phyloP scores from a whole-genome alignment of 2,113 vertebrate genomes.

The Seriola rivoliana region DNA sequence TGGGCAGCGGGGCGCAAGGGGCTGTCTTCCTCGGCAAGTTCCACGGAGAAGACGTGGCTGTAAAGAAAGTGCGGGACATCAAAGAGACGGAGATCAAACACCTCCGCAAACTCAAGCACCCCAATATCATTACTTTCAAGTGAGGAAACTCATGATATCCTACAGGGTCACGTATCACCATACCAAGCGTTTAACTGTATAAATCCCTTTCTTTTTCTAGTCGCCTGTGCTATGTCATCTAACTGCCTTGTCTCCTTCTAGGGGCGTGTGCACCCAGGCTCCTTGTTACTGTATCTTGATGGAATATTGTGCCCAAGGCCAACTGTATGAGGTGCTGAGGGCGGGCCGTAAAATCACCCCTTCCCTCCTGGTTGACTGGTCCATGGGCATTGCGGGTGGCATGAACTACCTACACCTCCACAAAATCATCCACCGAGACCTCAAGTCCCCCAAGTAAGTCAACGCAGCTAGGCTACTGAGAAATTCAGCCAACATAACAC shows the following conservation, averaged over 20 bases:
- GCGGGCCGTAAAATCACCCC: conserved; percentile 96
- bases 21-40: conserved; percentile 95
- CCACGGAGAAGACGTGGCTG: conserved; percentile 94
- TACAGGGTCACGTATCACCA: background rate
- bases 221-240: background rate
- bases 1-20: conserved; percentile 95
- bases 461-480: background rate
- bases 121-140: conserved; percentile 99
- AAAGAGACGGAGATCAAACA: conserved; percentile 97
- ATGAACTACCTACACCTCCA: conserved; percentile 99
- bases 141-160: conserved; percentile 78
- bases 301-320: conserved; percentile 99
- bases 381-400: conserved; percentile 98
- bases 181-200: conserved; percentile 1
- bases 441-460: conserved; percentile 96
- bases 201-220: background rate
- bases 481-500: background rate
- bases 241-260: conserved; percentile 64
- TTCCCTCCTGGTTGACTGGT: conserved; percentile 95
- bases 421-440: conserved; percentile 99
- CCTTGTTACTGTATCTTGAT: conserved; percentile 99
- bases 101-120: conserved; percentile 94
- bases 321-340: conserved; percentile 96
- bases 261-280: conserved; percentile 98
- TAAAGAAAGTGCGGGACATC: conserved; percentile 95